Percentiles rank a stretch among this genome's conserved stretches.
phyloP scores from a whole-genome alignment of 2,888 invertebrate species.

The Drosophila pegasa region DNA sequence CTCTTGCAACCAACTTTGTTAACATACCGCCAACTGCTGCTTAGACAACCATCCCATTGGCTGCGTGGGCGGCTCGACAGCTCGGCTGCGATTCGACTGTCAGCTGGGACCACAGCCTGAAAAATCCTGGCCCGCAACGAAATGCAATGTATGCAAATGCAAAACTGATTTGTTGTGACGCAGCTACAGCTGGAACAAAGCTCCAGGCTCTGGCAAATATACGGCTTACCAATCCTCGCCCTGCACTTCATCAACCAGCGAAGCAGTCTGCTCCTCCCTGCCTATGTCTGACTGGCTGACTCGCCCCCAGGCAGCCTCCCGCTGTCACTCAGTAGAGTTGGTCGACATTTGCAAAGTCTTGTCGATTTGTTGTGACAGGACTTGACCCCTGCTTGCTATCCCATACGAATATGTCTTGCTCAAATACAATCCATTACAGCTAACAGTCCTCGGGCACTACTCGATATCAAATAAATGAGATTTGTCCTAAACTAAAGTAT shows the following conservation, averaged over 20 bases:
- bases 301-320: background rate
- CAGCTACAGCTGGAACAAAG: constrained; percentile 41
- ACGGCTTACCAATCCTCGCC: constrained; percentile 27
- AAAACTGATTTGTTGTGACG: constrained; percentile 76
- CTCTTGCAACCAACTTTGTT: constrained; percentile 22
- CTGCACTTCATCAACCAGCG: constrained; percentile 45
- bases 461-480: background rate
- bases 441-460: background rate
- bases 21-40: constrained; percentile 51
- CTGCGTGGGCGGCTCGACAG: constrained; percentile 21
- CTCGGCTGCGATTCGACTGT: constrained; percentile 31
- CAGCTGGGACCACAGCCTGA: background rate
- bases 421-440: constrained; percentile 4
- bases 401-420: background rate
- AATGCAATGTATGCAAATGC: constrained; percentile 77
- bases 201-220: constrained; percentile 24
- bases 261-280: constrained; percentile 10
- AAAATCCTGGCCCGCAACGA: constrained; percentile 22
- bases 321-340: constrained; percentile 13
- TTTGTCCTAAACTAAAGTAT: background rate
- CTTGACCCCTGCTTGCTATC: constrained; percentile 23
- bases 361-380: constrained; percentile 54
- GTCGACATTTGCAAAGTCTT: constrained; percentile 42
- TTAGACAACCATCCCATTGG: constrained; percentile 41
- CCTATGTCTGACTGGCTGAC: constrained; percentile 10